Evolutionary conservation across 2,797 vertebrate genomes (phyloP), one percentile per base, ranked within the genome.

Genomic region (Chelon auratus): DNA sequence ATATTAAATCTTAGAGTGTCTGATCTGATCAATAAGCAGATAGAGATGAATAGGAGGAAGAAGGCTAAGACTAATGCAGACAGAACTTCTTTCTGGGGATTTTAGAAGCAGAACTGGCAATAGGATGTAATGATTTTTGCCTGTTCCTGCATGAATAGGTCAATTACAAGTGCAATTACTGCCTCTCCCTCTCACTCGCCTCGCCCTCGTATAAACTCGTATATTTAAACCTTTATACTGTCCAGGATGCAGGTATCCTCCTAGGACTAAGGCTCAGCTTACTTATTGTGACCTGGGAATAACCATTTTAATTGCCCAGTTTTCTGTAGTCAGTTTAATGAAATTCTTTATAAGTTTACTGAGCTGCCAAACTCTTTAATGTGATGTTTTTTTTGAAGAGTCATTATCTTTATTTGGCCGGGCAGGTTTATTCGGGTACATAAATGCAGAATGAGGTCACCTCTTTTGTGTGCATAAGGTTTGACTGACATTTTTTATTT

Each of bases 1-100:
- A 91, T 91, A 92, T 93, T 93, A 92, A 91, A 91, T 92, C 90
- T 92, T 72, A 68, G 68, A 83, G 76, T 91, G 93, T 93, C 92
- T 92, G 92, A 93, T 92, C 90, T 89, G 92, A 93, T 94, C 92
- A 94, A 94, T 94, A 94, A 93, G 89, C 87, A 94, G 91, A 93
- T 93, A 86, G 91, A 94, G 92, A 94, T 93, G 92, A 94, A 94
- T 94, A 91, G 90, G 86, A 87, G 76, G 63, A 81, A 63, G 81
- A 86, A 83, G 24, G 62, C 76, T 73, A 69, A 77, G 86, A 78
- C 82, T 76, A 77, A 80, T 74, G 84, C 78, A 84, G 75, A 79
- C 67, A 59, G 67, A 45, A 53, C 75, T 81, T 80, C 77, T 88
- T 91, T 83, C 85, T 53, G 63, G 83, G 86, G 82, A 87, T 79